Conservation (phyloP, 2,113 vertebrate species). For the Cebus imitator region DNA sequence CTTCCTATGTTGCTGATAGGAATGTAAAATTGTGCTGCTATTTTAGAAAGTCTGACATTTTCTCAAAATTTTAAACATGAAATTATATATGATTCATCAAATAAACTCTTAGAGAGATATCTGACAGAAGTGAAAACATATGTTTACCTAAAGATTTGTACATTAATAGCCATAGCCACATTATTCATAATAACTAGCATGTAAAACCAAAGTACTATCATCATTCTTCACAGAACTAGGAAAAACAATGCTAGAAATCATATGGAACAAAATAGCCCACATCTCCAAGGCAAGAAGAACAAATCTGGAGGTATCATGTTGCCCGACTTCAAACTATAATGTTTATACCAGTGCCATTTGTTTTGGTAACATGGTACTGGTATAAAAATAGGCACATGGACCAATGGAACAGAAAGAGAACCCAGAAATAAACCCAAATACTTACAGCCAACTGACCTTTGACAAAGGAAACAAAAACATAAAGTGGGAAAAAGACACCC, state of each 20-base stretch:
- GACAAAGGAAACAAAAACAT: background rate
- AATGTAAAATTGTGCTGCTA: background rate
- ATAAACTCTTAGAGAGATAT: background rate
- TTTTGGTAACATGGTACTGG: no score
- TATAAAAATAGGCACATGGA: background rate
- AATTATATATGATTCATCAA: background rate
- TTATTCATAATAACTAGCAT: background rate
- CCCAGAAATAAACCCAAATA: background rate
- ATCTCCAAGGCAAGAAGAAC: background rate
- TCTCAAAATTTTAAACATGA: background rate
- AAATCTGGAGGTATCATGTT: background rate
- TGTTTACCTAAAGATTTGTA: background rate
- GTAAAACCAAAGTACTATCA: background rate
- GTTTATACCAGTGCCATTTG: no score
- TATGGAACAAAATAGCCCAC: background rate
- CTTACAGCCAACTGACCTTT: background rate
- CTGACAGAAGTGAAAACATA: background rate
- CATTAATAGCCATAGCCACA: background rate
- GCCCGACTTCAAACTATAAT: background rate
- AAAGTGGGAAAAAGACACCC: no score
- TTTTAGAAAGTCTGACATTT: background rate
- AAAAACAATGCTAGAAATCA: background rate
- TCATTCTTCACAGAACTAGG: background rate
- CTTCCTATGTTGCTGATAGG: background rate
- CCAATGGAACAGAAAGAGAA: background rate